These are phyloP conservation scores for Trichosurus vulpecula DNA, from an alignment of 2,797 vertebrate species.

Conservation along the genomic window DNA sequence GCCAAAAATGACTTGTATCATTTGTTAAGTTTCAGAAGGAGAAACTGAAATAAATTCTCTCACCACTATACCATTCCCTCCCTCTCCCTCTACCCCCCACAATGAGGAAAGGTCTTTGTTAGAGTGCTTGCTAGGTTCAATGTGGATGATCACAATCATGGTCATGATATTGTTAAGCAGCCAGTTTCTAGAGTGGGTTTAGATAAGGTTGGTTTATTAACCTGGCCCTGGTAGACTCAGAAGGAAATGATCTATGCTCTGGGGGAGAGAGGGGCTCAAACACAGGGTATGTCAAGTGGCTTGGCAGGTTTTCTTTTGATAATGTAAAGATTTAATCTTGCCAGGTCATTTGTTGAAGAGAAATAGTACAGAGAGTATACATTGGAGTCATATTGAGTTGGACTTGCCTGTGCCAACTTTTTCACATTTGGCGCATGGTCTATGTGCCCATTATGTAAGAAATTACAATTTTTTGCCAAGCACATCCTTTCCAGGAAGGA, in stretches of 20 bases:
- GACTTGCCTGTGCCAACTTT: conserved; percentile 1
- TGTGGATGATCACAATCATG: too few species aligned
- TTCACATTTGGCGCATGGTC: conserved; percentile 41
- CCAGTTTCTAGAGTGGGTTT: background rate
- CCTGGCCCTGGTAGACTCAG: background rate
- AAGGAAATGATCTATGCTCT: conserved; percentile 13
- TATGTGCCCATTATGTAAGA: conserved; percentile 40
- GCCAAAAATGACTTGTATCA: background rate
- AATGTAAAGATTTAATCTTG: conserved; percentile 27
- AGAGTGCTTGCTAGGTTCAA: background rate
- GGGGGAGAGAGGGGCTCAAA: background rate
- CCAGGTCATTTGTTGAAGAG: conserved; percentile 20
- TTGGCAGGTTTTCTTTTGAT: conserved; percentile 26
- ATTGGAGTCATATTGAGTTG: conserved; percentile 28
- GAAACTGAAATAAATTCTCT: background rate
- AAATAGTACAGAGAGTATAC: background rate
- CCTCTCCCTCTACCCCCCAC: too few species aligned
- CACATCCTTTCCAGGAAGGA: conserved; percentile 19
- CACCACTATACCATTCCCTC: background rate
- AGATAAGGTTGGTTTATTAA: background rate
- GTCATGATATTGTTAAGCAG: background rate
- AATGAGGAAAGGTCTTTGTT: background rate
- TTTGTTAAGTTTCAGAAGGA: background rate
- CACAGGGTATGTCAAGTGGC: background rate
- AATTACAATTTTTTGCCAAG: conserved; percentile 21